These are phyloP conservation scores for Odontomachus brunneus DNA, from an alignment of 1,140 invertebrate species.

Conservation along the genomic window DNA sequence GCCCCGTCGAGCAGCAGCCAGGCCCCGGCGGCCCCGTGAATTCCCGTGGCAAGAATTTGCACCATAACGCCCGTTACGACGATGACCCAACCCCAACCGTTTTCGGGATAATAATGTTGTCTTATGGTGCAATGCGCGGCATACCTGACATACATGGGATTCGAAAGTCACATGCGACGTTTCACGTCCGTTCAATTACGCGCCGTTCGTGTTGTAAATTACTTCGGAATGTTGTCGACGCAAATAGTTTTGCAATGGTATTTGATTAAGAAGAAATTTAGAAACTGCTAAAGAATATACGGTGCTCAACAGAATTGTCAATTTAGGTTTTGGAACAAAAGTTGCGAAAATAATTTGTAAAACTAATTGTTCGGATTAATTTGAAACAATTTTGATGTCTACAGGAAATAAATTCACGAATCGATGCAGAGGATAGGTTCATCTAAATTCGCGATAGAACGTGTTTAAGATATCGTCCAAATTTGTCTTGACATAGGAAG, in stretches of 20 bases:
- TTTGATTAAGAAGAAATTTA: not conserved
- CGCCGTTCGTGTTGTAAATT: not conserved
- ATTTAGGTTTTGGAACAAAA: not conserved
- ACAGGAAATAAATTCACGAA: not conserved
- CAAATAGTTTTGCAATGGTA: not conserved
- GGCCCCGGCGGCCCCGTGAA: constrained; percentile 85
- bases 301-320: not conserved
- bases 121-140: constrained; percentile 81
- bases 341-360: not conserved
- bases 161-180: constrained; percentile 11
- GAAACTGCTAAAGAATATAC: not conserved
- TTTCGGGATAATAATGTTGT: constrained; percentile 89
- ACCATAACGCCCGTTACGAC: constrained; percentile 85
- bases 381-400: not conserved
- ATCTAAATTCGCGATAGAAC: not conserved
- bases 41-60: constrained; percentile 85
- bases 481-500: not conserved
- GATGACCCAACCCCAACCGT: constrained; percentile 89
- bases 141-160: constrained; percentile 80
- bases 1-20: constrained; percentile 78
- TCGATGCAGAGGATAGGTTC: not conserved
- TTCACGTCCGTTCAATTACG: not conserved
- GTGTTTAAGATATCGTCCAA: not conserved
- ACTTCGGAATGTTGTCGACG: not conserved
- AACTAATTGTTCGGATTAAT: not conserved